Evolutionary conservation across 2,888 invertebrate genomes (phyloP).

Genomic region (Ferdinandea cuprea): DNA sequence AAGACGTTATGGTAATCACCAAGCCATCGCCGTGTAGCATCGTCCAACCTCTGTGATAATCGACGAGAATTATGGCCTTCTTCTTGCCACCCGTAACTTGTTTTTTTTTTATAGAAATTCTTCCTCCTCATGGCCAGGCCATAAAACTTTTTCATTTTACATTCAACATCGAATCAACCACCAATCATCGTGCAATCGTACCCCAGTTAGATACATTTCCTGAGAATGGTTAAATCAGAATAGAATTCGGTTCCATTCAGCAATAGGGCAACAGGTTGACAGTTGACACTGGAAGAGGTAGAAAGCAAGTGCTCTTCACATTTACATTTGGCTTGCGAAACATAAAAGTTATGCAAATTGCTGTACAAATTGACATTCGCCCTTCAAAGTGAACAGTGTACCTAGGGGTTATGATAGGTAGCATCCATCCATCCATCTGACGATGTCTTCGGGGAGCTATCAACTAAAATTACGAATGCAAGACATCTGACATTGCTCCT

Average conservation of each 20-base stretch:
- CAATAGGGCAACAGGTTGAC: conserved; percentile 54
- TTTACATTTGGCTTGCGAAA: conserved; percentile 56
- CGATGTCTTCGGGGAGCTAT: conserved; percentile 15
- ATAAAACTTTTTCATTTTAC: too few species aligned
- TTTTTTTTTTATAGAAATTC: too few species aligned
- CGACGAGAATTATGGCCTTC: too few species aligned
- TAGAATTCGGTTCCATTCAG: conserved; percentile 27
- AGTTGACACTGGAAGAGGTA: conserved; percentile 6
- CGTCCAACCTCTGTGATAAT: too few species aligned
- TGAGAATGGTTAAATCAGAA: conserved; percentile 18
- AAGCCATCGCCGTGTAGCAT: too few species aligned
- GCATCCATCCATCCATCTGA: not conserved
- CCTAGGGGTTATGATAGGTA: not conserved
- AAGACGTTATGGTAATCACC: too few species aligned
- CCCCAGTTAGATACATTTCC: conserved; percentile 41
- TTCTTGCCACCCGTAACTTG: too few species aligned
- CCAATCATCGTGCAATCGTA: conserved; percentile 20
- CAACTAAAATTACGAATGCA: conserved; percentile 59
- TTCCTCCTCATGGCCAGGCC: too few species aligned
- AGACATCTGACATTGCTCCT: conserved; percentile 38
- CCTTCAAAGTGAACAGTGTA: conserved; percentile 39
- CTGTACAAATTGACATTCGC: conserved; percentile 52
- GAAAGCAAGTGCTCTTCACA: conserved; percentile 44
- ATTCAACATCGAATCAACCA: not conserved
- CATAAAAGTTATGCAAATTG: conserved; percentile 58